Evolutionary conservation across 2,888 invertebrate genomes (phyloP).

Genomic region (Meloe dianella): DNA sequence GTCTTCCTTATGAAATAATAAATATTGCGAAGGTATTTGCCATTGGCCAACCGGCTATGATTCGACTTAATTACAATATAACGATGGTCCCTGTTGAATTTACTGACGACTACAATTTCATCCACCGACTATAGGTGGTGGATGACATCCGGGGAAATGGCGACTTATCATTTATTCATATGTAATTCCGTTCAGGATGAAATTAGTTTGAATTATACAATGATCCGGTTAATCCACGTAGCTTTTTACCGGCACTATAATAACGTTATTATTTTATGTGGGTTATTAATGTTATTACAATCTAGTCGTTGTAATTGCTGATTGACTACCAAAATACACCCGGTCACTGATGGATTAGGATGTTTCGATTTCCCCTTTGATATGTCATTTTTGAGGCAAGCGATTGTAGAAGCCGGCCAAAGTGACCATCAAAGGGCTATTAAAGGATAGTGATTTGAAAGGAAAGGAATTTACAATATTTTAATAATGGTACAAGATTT

Average conservation of each 20-base stretch:
- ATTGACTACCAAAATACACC: constrained; percentile 18
- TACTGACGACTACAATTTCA: constrained; percentile 12
- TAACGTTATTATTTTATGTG: not conserved
- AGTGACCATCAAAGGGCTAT: not conserved
- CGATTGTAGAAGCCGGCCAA: not conserved
- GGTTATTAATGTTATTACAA: not conserved
- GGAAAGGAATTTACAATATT: not conserved
- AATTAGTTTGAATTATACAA: constrained; percentile 55
- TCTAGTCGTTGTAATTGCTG: constrained; percentile 22
- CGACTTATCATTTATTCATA: constrained; percentile 53
- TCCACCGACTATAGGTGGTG: not conserved
- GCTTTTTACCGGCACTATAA: constrained; percentile 31
- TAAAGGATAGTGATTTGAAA: not conserved
- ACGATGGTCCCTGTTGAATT: constrained; percentile 25
- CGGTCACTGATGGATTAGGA: constrained; percentile 23
- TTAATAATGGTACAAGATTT: not conserved
- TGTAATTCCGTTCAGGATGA: constrained; percentile 54
- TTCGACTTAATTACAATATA: constrained; percentile 37
- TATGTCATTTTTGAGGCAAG: constrained; percentile 15
- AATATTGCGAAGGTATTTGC: constrained; percentile 30
- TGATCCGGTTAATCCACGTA: constrained; percentile 46
- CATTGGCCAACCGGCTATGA: constrained; percentile 29
- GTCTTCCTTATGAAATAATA: constrained; percentile 6
- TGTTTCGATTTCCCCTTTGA: constrained; percentile 22
- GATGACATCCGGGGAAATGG: constrained; percentile 48